phyloP scores from a whole-genome alignment of 1,140 invertebrate species.

The Drosophila micromelanica region DNA sequence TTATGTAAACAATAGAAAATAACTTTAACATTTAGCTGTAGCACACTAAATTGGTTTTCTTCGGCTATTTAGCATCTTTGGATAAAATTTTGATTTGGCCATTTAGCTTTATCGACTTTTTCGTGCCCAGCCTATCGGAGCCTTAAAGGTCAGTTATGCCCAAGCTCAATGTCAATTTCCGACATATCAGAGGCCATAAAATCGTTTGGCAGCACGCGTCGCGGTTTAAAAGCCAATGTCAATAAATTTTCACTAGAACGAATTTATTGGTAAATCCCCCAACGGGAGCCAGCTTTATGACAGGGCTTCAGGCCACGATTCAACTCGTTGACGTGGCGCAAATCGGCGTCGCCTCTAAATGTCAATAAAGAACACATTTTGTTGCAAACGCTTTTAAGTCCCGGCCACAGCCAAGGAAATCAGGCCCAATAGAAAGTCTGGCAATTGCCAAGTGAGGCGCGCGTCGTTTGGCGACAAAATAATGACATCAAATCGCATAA shows the following conservation, averaged over 20 bases:
- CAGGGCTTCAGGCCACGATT: constrained; percentile 42
- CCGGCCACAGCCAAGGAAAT: constrained; percentile 21
- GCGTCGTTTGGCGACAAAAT: constrained; percentile 76
- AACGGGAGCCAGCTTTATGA: constrained; percentile 61
- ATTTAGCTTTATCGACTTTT: constrained; percentile 43
- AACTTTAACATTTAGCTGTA: background rate
- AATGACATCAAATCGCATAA: constrained; percentile 81
- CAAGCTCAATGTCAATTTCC: constrained; percentile 63
- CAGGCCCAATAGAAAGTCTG: constrained; percentile 18
- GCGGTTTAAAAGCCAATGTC: constrained; percentile 79
- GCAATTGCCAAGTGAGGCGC: constrained; percentile 62
- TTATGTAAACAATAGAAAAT: too few relatives aligned
- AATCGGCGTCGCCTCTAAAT: constrained; percentile 70
- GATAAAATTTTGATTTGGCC: constrained; percentile 29
- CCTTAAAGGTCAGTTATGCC: constrained; percentile 67
- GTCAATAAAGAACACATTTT: constrained; percentile 81
- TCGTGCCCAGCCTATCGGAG: constrained; percentile 5
- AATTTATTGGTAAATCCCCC: constrained; percentile 77
- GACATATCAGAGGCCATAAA: constrained; percentile 57
- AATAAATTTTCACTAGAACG: constrained; percentile 82
- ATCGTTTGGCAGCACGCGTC: constrained; percentile 65
- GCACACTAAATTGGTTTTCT: too few relatives aligned
- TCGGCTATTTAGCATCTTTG: background rate
- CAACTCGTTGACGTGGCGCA: constrained; percentile 67
- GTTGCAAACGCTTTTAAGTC: constrained; percentile 36